These are phyloP conservation scores for Cyprinodon diabolis DNA, from an alignment of 2,797 vertebrate genomes.

Conservation along the genomic window DNA sequence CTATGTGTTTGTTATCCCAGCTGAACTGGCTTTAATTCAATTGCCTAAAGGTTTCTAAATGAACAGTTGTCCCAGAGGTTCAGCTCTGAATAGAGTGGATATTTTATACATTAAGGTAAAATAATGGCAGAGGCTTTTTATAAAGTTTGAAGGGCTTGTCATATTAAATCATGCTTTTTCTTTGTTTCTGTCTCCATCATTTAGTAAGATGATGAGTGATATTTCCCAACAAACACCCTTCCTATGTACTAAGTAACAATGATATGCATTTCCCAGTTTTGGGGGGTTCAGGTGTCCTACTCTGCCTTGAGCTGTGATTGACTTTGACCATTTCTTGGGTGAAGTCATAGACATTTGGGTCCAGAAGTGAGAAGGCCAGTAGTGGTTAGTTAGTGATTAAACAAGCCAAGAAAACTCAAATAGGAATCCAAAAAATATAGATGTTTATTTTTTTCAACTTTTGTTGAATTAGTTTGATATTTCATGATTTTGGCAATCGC, in stretches of 20 bases:
- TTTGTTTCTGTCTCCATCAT: conserved; percentile 67
- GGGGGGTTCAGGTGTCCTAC: conserved; percentile 49
- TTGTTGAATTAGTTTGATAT: conserved; percentile 62
- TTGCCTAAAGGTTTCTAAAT: conserved; percentile 49
- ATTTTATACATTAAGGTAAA: conserved; percentile 60
- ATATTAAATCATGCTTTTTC: conserved; percentile 66
- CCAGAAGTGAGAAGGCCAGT: conserved; percentile 42
- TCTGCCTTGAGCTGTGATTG: conserved; percentile 52
- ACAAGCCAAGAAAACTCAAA: conserved; percentile 37
- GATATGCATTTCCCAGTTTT: conserved; percentile 67
- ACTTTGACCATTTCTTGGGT: conserved; percentile 53
- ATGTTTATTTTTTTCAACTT: conserved; percentile 31
- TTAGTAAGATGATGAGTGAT: conserved; percentile 53
- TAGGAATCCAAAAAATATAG: conserved; percentile 28
- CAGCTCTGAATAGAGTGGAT: conserved; percentile 62
- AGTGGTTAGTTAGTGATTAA: conserved; percentile 46
- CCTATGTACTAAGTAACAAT: conserved; percentile 53
- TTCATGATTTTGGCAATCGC: conserved; percentile 49
- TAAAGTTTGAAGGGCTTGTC: conserved; percentile 66
- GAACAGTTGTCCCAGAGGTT: conserved; percentile 43
- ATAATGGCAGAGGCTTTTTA: conserved; percentile 52
- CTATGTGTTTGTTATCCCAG: conserved; percentile 55
- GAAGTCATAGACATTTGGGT: conserved; percentile 66
- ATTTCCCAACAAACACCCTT: conserved; percentile 66
- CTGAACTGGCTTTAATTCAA: conserved; percentile 51